Evolutionary conservation across 2,113 vertebrate species (phyloP).

Genomic region (Onychostoma macrolepis): DNA sequence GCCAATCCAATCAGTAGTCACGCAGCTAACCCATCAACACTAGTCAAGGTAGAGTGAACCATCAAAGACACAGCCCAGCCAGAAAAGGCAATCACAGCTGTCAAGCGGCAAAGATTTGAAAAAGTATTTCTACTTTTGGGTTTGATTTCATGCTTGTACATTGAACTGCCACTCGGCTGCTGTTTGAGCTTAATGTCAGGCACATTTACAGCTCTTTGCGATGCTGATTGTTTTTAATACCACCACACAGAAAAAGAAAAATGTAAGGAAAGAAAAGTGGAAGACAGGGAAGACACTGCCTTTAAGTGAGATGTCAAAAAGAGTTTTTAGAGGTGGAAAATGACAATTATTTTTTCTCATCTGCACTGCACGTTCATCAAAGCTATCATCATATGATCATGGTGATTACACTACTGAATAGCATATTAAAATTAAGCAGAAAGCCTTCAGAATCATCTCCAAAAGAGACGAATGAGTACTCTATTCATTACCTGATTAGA

Average conservation of each 20-base stretch:
- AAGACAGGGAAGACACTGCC: not conserved
- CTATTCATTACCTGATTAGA: not conserved
- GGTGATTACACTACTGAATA: not conserved
- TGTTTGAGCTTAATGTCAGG: conserved; percentile 38
- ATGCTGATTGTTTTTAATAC: not conserved
- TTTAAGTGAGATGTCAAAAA: not conserved
- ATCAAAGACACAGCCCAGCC: conserved; percentile 34
- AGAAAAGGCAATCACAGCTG: conserved; percentile 41
- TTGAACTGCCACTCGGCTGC: conserved; percentile 22
- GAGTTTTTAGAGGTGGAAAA: not conserved
- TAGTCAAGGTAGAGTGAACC: conserved; percentile 42
- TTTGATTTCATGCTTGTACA: conserved; percentile 54
- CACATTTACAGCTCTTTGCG: not conserved
- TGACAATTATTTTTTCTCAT: conserved; percentile 16
- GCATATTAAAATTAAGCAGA: not conserved
- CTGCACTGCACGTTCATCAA: conserved; percentile 5
- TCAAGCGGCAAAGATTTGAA: conserved; percentile 41
- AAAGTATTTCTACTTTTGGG: conserved; percentile 47
- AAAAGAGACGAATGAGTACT: not conserved
- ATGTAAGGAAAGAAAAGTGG: not conserved
- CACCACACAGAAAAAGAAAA: not conserved
- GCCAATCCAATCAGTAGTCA: conserved; percentile 28
- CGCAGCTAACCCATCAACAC: conserved; percentile 3
- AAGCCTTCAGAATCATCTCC: not conserved
- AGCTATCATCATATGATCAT: not conserved